Percentiles rank a stretch among this genome's conserved stretches.
Conservation (phyloP, 2,113 vertebrate species). For the Drymodes brunneopygia region DNA sequence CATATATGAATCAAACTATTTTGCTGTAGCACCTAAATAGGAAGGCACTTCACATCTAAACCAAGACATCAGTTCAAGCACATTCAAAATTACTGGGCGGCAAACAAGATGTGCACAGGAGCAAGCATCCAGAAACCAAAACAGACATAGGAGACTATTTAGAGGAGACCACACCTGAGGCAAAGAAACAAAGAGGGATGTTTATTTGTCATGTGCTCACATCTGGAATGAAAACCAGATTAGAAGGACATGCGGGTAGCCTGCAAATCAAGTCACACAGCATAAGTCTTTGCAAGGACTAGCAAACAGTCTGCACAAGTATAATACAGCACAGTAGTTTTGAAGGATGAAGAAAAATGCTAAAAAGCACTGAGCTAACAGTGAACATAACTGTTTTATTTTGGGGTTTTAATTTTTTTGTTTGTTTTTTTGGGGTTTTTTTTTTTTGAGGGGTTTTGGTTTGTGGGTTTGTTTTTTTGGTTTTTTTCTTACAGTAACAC, state of each 20-base stretch:
- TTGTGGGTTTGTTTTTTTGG: not conserved
- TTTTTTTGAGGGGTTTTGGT: not conserved
- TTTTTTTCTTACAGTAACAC: not conserved
- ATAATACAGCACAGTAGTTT: not conserved
- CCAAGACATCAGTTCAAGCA: not conserved
- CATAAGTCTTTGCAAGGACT: not conserved
- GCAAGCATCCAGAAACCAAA: not conserved
- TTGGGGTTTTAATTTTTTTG: not conserved
- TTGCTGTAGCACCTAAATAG: constrained; percentile 5
- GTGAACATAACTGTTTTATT: not conserved
- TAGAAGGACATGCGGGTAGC: not conserved
- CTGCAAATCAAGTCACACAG: not conserved
- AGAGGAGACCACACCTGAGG: not conserved
- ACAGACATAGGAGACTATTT: not conserved
- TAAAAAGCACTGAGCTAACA: not conserved
- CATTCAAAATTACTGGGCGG: not conserved
- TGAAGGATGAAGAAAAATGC: not conserved
- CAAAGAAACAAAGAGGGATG: not conserved
- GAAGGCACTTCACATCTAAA: constrained; percentile 35
- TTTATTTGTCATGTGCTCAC: not conserved
- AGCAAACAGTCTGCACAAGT: rapidly evolving
- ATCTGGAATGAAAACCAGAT: not conserved
- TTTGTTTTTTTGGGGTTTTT: not conserved
- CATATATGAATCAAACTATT: not conserved
- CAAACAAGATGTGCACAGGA: not conserved